Base-by-base conservation (phyloP, 2,888 invertebrate species). In the Drosophila infuscata region DNA sequence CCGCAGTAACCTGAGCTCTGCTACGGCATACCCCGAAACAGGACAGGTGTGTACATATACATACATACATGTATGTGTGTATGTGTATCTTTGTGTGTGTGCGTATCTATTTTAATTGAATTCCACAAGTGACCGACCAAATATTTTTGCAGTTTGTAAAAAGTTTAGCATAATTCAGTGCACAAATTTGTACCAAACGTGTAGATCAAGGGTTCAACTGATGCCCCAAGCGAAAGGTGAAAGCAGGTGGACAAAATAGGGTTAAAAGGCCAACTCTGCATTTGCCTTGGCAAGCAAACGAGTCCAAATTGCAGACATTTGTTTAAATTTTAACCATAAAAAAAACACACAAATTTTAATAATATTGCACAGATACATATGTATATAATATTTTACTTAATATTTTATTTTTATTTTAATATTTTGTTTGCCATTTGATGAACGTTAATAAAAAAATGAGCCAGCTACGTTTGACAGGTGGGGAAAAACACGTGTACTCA, bases 41-140 rank as follows among this genome's bases (percentile, higher is more conserved):
- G 15, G 25, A 25, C 25, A 25, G 25, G 35, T 56, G 59, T 38
- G 29, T 43, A 15, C 20, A 12, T 38, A 32, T 20, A 29, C 54
- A 53, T 53, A 48, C 2, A 32, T 3, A n/a, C 15, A 20, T 29
- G 20, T 43, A 41, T 3, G 20, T 3, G 25, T 25, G 2, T 11
- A 11, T 25, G 4, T 25, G 35, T 38, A 43, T 59, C 30, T 35
- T 41, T 30, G 36, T 49, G 35, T 33, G 35, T 43, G 48, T 71
- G 59, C 79, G 70, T 66, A 52, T 64, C 70, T 60, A 74, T 81
- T 88, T 84, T 84, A 84, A 88, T 84, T 86, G 87, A 86, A 88
- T 88, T 66, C 72, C 80, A 62, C 81, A 76, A 79, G 76, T 73
- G 72, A 70, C 53, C 62, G 48, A 53, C 57, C 54, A 76, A 83